Conservation (phyloP, 2,113 vertebrate species). For the Lanius ludovicianus region DNA sequence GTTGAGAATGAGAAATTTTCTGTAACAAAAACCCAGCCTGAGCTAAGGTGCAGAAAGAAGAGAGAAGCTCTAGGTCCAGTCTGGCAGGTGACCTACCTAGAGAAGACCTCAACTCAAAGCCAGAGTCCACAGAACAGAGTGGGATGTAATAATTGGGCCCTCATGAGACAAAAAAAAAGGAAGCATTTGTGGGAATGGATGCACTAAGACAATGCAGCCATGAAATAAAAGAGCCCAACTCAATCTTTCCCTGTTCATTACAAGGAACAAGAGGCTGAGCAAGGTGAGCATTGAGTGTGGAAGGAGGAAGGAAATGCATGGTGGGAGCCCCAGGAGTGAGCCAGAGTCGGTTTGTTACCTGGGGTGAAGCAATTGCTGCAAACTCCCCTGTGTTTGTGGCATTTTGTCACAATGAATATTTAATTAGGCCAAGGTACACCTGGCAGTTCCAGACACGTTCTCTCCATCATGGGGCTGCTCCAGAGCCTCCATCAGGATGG, state of each 20-base stretch:
- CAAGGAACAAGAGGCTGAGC: neutral
- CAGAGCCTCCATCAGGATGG: neutral
- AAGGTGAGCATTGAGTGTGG: neutral
- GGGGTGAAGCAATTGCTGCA: neutral
- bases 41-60: neutral
- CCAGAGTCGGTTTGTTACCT: neutral
- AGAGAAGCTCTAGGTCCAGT: neutral
- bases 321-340: accelerated
- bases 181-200: neutral
- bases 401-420: conserved; percentile 51
- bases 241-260: neutral
- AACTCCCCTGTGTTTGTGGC: neutral
- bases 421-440: neutral
- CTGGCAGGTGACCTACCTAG: neutral
- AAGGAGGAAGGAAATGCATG: neutral
- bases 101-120: neutral
- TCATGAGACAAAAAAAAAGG: accelerated
- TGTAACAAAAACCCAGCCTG: neutral
- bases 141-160: neutral
- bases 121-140: neutral
- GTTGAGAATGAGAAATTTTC: conserved; percentile 18
- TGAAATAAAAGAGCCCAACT: neutral
- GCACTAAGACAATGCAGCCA: neutral
- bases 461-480: neutral
- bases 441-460: neutral